These are phyloP conservation scores for Equus przewalskii DNA, from an alignment of 2,113 vertebrate genomes.

Conservation along the genomic window DNA sequence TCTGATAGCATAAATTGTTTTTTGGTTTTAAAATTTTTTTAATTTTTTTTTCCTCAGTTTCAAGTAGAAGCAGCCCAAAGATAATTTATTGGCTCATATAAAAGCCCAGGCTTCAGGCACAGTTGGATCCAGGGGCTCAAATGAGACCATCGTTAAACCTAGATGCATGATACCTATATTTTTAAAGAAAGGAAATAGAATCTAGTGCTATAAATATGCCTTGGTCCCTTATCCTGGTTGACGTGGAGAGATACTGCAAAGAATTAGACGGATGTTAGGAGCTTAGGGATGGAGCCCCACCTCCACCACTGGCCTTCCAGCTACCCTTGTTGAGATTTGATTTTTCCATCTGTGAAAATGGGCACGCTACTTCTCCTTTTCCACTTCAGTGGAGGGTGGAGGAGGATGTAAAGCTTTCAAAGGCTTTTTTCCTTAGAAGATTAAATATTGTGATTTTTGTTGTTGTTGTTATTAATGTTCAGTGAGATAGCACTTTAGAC, in stretches of 20 bases:
- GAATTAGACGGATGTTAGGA: background rate
- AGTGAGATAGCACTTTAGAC: background rate
- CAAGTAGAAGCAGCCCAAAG: background rate
- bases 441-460: background rate
- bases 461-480: slow-evolving; percentile 22
- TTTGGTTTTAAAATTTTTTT: background rate
- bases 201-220: background rate
- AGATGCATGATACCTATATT: background rate
- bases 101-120: background rate
- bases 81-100: background rate
- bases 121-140: background rate
- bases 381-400: background rate
- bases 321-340: background rate
- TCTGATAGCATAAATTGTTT: background rate
- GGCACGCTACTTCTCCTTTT: background rate
- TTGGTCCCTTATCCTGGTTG: background rate
- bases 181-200: background rate
- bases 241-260: background rate
- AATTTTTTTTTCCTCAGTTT: background rate
- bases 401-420: background rate
- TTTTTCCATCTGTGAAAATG: background rate
- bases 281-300: background rate
- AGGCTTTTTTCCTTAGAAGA: background rate
- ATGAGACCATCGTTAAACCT: background rate
- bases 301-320: background rate